Evolutionary conservation across 1,140 invertebrate genomes (phyloP), one percentile per base, ranked within the genome.

Genomic region (Lepidurus arcticus): DNA sequence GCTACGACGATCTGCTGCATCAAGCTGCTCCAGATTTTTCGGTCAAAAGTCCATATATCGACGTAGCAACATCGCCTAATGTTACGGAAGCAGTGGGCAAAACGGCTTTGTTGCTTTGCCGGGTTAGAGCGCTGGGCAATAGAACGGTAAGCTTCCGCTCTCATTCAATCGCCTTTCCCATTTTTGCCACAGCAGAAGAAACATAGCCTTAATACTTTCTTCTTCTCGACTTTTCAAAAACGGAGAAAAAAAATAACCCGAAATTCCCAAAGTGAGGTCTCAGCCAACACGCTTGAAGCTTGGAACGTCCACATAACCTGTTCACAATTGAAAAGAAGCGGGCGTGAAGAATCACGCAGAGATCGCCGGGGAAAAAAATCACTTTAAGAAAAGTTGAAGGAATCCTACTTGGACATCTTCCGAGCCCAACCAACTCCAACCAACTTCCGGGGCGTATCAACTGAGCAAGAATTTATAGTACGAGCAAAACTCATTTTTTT

Each of bases 31-130:
- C 53, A 16, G 53, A 65, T 65, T 76, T 76, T 76, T 76, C 75
- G 24, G 75, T 76, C 24, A 47, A 44, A 44, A 76, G 75, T 45
- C 75, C 75, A 47, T 76, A 76, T 76, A 76, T 76, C 24, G 75
- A 76, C 75, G 75, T 76, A 45, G 75, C 47, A 44, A 92, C 89
- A 76, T 92, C 92, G 1, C 90, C 88, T 81, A 94, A 94, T 83
- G 91, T 93, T 26, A 94, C 92, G 65, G 92, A 92, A 1, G 87
- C 93, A 6, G 90, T 93, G 4, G 92, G 92, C 34, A 93, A 92
- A 83, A 90, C 91, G 0, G 92, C 92, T 7, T 89, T 90, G 80
- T 87, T 94, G 9, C 91, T 90, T 81, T 94, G 93, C 85, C 88
- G 91, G 75, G 91, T 94, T 7, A 89, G 90, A 81, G 92, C 93